phyloP scores from a whole-genome alignment of 2,888 invertebrate genomes.

The Rhamnusium bicolor region DNA sequence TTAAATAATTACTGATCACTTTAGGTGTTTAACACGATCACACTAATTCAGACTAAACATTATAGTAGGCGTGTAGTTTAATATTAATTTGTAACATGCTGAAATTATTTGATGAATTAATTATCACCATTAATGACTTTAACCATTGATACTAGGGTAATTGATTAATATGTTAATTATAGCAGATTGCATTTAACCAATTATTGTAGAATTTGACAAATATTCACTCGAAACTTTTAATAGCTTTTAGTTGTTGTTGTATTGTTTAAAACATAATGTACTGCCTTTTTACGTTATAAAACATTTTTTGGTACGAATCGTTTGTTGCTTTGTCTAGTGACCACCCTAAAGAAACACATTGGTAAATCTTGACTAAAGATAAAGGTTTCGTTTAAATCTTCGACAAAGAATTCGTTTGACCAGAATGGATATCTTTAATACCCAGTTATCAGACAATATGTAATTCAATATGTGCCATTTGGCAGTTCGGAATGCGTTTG shows the following conservation, averaged over 20 bases:
- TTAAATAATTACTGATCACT: conserved; percentile 50
- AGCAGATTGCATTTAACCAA: conserved; percentile 38
- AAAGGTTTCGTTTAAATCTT: conserved; percentile 7
- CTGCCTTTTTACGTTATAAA: not conserved
- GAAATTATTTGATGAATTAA: conserved; percentile 57
- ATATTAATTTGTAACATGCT: conserved; percentile 53
- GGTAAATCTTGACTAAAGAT: not conserved
- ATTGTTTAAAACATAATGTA: not conserved
- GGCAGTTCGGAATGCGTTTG: conserved; percentile 51
- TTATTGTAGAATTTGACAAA: conserved; percentile 6
- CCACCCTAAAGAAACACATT: not conserved
- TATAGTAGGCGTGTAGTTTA: conserved; percentile 37
- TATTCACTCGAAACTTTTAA: not conserved
- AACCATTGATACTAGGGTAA: conserved; percentile 42
- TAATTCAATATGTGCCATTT: conserved; percentile 56
- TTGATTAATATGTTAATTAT: conserved; percentile 47
- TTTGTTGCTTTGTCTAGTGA: not conserved
- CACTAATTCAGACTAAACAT: not conserved
- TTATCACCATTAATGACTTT: conserved; percentile 53
- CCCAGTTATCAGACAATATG: conserved; percentile 50
- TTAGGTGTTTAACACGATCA: conserved; percentile 39
- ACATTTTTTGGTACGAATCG: not conserved
- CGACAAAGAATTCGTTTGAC: conserved; percentile 49
- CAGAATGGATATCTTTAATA: conserved; percentile 38
- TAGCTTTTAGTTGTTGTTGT: not conserved